A percentile compares a stretch with the other conserved stretches of the same genome.
phyloP scores from a whole-genome alignment of 2,888 invertebrate genomes.

The Dichetophora obliterata region DNA sequence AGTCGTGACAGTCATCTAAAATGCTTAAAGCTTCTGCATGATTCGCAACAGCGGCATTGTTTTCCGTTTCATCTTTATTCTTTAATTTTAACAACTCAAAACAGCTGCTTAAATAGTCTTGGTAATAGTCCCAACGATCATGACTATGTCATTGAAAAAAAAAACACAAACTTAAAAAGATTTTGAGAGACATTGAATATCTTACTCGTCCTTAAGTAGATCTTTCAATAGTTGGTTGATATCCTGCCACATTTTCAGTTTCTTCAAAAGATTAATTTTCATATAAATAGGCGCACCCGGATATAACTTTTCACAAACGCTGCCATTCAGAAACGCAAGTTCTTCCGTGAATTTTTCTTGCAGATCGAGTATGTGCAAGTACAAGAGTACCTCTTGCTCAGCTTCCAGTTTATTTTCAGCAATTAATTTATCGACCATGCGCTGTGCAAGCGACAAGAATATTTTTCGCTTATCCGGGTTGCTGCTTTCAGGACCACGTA shows the following conservation, averaged over 20 bases:
- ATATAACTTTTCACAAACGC: slow-evolving; percentile 77
- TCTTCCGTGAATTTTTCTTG: slow-evolving; percentile 87
- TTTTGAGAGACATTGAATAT: slow-evolving; percentile 26
- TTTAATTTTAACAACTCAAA: slow-evolving; percentile 74
- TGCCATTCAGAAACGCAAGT: slow-evolving; percentile 83
- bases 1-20: slow-evolving; percentile 64
- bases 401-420: slow-evolving; percentile 90
- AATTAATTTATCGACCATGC: slow-evolving; percentile 93
- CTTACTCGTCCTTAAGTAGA: slow-evolving; percentile 80
- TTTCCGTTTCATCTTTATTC: slow-evolving; percentile 47
- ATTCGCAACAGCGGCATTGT: slow-evolving; percentile 52
- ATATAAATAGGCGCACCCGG: slow-evolving; percentile 79
- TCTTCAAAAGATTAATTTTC: slow-evolving; percentile 80
- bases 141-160: slow-evolving; percentile 67
- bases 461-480: slow-evolving; percentile 76
- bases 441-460: slow-evolving; percentile 88
- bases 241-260: slow-evolving; percentile 81
- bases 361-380: slow-evolving; percentile 87
- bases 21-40: slow-evolving; percentile 41
- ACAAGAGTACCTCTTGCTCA: slow-evolving; percentile 93
- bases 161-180: neutral
- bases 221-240: slow-evolving; percentile 82
- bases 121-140: slow-evolving; percentile 81
- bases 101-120: slow-evolving; percentile 80
- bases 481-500: slow-evolving; percentile 70